Percentiles rank a stretch among this genome's conserved stretches.
Conservation (phyloP, 2,888 invertebrate species). For the Eutolmus rufibarbis region DNA sequence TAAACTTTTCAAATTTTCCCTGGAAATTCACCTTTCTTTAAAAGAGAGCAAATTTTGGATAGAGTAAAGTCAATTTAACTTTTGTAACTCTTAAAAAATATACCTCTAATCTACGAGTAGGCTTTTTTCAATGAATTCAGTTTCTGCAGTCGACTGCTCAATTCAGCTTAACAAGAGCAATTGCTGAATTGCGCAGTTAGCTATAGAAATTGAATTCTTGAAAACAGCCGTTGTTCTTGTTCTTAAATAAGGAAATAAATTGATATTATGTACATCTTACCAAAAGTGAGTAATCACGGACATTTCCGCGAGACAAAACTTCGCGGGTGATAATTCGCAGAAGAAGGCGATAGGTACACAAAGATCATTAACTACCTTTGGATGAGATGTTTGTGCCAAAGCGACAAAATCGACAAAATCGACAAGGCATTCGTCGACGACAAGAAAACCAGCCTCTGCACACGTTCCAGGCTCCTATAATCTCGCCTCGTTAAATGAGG, state of each 20-base stretch:
- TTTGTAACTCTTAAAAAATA: too few relatives aligned
- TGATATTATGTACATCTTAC: background rate
- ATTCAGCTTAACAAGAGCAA: too few relatives aligned
- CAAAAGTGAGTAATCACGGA: background rate
- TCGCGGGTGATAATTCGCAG: background rate
- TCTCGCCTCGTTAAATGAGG: background rate
- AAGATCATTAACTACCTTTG: constrained; percentile 25
- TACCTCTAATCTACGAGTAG: too few relatives aligned
- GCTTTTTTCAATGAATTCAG: too few relatives aligned
- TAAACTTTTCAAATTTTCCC: too few relatives aligned
- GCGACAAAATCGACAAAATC: background rate
- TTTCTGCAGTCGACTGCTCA: too few relatives aligned
- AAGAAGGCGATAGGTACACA: background rate
- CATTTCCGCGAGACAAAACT: background rate
- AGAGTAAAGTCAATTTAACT: too few relatives aligned
- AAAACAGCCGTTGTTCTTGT: background rate
- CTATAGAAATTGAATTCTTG: too few relatives aligned
- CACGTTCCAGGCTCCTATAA: background rate
- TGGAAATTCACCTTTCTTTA: too few relatives aligned
- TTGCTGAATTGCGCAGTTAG: too few relatives aligned
- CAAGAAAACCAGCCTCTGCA: background rate
- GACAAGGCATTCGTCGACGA: background rate
- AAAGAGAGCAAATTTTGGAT: too few relatives aligned
- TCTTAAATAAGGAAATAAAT: background rate
- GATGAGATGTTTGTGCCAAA: background rate